These are phyloP conservation scores for Lasius fuliginosus DNA, from an alignment of 2,888 invertebrate genomes.

Conservation along the genomic window DNA sequence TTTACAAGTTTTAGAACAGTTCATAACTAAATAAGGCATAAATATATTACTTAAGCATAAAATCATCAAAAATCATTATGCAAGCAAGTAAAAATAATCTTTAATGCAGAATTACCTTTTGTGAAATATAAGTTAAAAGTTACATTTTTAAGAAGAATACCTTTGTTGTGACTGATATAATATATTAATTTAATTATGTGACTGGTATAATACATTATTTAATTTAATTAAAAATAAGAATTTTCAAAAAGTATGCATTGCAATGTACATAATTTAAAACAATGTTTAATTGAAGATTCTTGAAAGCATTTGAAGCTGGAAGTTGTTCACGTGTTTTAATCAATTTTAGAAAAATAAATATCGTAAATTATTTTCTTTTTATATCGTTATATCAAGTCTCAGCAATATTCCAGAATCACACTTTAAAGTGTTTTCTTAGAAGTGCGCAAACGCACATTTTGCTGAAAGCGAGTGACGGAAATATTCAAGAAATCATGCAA, in stretches of 20 bases:
- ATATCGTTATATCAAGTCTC: neutral
- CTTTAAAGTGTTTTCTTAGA: neutral
- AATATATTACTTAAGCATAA: neutral
- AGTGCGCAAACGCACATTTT: neutral
- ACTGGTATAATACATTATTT: neutral
- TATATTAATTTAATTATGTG: neutral
- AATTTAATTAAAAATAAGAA: neutral
- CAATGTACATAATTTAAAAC: neutral
- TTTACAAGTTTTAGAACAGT: constrained; percentile 12
- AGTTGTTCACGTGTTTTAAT: neutral
- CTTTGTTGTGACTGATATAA: neutral
- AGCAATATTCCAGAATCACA: neutral
- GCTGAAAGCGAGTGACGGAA: neutral
- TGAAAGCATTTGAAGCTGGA: neutral
- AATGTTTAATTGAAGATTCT: neutral
- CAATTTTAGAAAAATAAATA: neutral
- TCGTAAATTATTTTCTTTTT: neutral
- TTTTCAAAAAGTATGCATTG: neutral
- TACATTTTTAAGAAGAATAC: neutral
- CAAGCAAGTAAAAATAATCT: neutral
- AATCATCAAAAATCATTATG: neutral
- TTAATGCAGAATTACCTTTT: neutral
- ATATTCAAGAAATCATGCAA: neutral
- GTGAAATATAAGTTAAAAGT: neutral
- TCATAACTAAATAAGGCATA: neutral